phyloP scores from a whole-genome alignment of 2,113 vertebrate genomes.

The Muntiacus muntjak region DNA sequence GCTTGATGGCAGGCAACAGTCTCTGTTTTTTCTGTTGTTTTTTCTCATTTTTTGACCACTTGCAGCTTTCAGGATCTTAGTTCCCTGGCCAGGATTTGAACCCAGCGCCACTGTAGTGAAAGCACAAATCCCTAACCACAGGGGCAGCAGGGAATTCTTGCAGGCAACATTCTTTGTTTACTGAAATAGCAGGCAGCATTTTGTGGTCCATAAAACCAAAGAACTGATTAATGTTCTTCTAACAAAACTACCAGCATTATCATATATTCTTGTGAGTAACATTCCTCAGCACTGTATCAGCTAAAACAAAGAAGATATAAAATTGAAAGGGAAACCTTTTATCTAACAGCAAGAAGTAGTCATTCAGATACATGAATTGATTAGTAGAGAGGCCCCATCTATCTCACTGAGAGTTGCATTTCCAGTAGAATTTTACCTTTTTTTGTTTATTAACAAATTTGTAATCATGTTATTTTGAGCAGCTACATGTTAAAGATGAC shows the following conservation, averaged over 20 bases:
- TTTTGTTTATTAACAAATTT: neutral
- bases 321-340: conserved; percentile 4
- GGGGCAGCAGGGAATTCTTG: neutral
- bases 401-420: neutral
- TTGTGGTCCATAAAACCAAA: neutral
- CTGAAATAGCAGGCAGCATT: neutral
- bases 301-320: neutral
- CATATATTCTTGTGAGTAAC: neutral
- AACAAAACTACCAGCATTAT: neutral
- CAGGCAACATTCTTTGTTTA: neutral
- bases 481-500: neutral
- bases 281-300: neutral
- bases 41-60: neutral
- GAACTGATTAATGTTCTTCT: neutral
- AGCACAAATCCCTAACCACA: neutral
- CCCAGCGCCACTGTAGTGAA: neutral
- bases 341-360: neutral
- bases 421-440: conserved; percentile 7
- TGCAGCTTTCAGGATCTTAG: neutral
- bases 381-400: neutral
- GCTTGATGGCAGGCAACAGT: neutral
- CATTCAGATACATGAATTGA: neutral
- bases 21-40: neutral
- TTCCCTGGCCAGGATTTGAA: neutral
- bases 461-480: neutral